Percentiles rank a stretch among this genome's conserved stretches.
These are phyloP conservation scores for Aplodontia rufa DNA, from an alignment of 2,113 vertebrate genomes.

Conservation along the genomic window DNA sequence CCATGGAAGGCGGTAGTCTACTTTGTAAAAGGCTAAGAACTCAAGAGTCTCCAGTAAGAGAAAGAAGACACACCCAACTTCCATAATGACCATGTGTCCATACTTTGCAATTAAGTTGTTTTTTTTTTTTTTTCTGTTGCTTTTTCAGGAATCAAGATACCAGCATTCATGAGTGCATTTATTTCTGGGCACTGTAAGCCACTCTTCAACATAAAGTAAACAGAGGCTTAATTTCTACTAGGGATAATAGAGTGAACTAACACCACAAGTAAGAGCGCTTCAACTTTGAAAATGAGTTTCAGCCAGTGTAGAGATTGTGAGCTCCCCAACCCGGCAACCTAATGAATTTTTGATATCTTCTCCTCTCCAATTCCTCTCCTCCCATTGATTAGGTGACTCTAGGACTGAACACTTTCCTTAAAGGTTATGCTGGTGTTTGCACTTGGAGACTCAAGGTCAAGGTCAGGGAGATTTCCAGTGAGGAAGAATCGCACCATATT, in stretches of 20 bases:
- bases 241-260: neutral
- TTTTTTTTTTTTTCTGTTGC: neutral
- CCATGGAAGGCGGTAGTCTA: neutral
- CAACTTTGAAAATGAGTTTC: constrained; percentile 15
- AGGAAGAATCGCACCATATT: neutral
- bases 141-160: neutral
- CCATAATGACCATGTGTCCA: neutral
- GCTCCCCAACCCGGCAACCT: neutral
- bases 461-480: neutral
- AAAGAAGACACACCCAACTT: neutral
- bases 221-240: neutral
- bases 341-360: neutral
- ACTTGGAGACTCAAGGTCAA: neutral
- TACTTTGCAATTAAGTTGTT: neutral
- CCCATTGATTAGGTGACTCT: neutral
- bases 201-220: neutral
- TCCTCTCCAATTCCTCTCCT: neutral
- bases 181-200: neutral
- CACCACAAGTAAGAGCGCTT: neutral
- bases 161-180: neutral
- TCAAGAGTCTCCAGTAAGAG: neutral
- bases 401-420: neutral
- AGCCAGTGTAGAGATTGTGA: neutral
- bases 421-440: neutral
- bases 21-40: neutral